Conservation (phyloP, 2,888 invertebrate genomes). For the Cryptus armator region DNA sequence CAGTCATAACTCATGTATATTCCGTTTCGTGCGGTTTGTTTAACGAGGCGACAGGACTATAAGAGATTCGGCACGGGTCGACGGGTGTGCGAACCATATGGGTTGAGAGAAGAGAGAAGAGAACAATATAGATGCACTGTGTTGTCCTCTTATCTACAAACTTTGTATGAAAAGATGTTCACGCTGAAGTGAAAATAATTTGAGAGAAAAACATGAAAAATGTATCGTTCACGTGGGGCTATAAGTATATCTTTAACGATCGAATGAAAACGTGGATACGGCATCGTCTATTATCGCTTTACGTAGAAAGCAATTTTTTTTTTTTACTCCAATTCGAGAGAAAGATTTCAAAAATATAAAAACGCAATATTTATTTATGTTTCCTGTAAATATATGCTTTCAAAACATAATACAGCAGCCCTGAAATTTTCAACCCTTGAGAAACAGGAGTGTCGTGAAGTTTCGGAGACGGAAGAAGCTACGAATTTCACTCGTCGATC, state of each 20-base stretch:
- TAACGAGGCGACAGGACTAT: constrained; percentile 69
- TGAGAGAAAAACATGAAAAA: neutral
- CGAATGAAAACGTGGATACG: neutral
- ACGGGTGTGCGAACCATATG: constrained; percentile 68
- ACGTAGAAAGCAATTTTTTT: neutral
- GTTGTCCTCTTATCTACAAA: constrained; percentile 26
- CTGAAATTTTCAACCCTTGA: neutral
- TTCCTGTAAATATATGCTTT: neutral
- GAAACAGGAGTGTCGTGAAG: neutral
- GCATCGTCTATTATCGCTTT: neutral
- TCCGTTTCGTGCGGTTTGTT: constrained; percentile 71
- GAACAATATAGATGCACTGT: constrained; percentile 8
- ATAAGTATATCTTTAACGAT: neutral
- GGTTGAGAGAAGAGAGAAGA: constrained; percentile 18
- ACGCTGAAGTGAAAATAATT: neutral
- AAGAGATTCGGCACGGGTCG: constrained; percentile 71
- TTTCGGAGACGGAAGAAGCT: neutral
- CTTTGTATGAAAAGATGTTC: constrained; percentile 2
- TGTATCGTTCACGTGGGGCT: neutral
- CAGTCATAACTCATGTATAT: constrained; percentile 69
- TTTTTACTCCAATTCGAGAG: too few species aligned
- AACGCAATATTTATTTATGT: neutral
- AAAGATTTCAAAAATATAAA: neutral
- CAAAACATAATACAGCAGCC: neutral
- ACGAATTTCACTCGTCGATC: constrained; percentile 3